These are phyloP conservation scores for Chalcis sispes DNA, from an alignment of 2,888 invertebrate genomes.

Conservation along the genomic window DNA sequence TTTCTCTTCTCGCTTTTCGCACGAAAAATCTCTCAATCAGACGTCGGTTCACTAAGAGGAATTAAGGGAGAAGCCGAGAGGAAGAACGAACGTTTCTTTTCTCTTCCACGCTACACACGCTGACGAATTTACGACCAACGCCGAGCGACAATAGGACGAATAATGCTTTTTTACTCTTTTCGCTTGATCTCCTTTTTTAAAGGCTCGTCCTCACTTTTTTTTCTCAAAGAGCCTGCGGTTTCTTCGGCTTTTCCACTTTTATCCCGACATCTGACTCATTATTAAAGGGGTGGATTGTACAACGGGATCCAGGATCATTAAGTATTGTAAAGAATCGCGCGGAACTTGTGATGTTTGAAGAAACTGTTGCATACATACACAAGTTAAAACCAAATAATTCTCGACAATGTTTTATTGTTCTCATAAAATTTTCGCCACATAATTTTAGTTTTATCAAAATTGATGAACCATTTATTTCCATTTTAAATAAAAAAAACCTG, in stretches of 20 bases:
- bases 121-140: slow-evolving; percentile 4
- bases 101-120: neutral
- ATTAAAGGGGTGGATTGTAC: slow-evolving; percentile 10
- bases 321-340: slow-evolving; percentile 17
- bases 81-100: too few species aligned
- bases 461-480: too few species aligned
- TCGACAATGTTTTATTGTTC: slow-evolving; percentile 27
- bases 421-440: slow-evolving; percentile 24
- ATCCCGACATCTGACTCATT: neutral
- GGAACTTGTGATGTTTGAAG: neutral
- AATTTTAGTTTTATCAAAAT: too few species aligned
- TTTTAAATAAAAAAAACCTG: too few species aligned
- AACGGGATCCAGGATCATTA: slow-evolving; percentile 14
- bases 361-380: slow-evolving; percentile 14
- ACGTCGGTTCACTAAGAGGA: slow-evolving; percentile 22
- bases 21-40: slow-evolving; percentile 31
- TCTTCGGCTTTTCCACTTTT: slow-evolving; percentile 10
- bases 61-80: neutral
- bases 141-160: neutral
- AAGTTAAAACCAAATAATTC: neutral
- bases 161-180: slow-evolving; percentile 4
- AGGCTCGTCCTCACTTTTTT: neutral
- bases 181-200: neutral
- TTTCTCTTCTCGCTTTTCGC: too few species aligned
- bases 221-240: neutral